A percentile compares a stretch with the other conserved stretches of the same genome.
Evolutionary conservation across 2,113 vertebrate genomes (phyloP).

Genomic region (Malurus elegans): DNA sequence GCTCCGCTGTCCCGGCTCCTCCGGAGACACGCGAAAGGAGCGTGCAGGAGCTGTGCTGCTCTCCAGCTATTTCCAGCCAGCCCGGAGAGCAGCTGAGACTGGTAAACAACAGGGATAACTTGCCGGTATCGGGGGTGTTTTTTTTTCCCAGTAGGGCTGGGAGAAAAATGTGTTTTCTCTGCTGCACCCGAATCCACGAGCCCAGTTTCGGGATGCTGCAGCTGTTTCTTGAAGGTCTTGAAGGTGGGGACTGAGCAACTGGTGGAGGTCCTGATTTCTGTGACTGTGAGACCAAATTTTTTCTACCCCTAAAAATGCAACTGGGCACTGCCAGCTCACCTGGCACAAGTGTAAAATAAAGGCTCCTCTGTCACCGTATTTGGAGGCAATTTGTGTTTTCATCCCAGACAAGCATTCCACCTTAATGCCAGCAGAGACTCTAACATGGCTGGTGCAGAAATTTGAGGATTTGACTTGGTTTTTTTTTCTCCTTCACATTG

Average conservation of each 20-base stretch:
- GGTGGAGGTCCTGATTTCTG: background rate
- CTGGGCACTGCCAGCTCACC: background rate
- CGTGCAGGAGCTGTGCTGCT: background rate
- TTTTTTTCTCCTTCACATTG: background rate
- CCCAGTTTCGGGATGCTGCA: rapidly evolving
- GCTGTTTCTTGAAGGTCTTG: background rate
- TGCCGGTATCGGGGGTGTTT: rapidly evolving
- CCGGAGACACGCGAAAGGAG: background rate
- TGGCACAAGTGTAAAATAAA: background rate
- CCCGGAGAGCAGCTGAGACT: background rate
- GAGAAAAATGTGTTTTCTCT: background rate
- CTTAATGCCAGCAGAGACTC: background rate
- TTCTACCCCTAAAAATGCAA: background rate
- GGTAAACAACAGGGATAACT: background rate
- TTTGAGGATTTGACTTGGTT: rapidly evolving
- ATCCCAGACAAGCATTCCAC: background rate
- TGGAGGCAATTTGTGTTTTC: background rate
- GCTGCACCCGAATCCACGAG: background rate
- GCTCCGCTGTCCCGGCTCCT: background rate
- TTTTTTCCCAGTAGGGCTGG: rapidly evolving
- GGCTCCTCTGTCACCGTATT: background rate
- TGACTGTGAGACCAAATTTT: background rate
- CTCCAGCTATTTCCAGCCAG: background rate
- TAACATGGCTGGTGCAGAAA: background rate
- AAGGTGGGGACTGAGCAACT: background rate